These are phyloP conservation scores for Andrena fulva DNA, from an alignment of 2,888 invertebrate species.

Conservation along the genomic window DNA sequence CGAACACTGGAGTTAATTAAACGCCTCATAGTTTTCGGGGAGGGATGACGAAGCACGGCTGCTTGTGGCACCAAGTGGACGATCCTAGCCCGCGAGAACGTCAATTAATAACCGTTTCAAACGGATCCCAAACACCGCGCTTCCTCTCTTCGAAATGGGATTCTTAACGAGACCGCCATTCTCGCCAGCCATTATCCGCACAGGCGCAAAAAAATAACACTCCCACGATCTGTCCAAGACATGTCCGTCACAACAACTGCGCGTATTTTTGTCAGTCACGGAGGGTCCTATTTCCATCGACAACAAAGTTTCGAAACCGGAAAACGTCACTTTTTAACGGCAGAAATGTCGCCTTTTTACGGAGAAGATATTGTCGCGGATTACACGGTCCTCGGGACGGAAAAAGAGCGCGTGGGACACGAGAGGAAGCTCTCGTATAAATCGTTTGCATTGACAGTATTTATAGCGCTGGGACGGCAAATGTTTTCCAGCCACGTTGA, in stretches of 20 bases:
- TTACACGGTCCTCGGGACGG: constrained; percentile 4
- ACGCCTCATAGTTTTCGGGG: constrained; percentile 78
- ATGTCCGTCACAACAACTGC: not conserved
- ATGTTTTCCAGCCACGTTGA: constrained; percentile 60
- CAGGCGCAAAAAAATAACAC: no score
- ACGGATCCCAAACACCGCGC: constrained; percentile 52
- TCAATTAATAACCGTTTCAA: constrained; percentile 76
- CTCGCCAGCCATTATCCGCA: not conserved
- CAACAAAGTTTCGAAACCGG: not conserved
- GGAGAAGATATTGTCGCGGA: constrained; percentile 27
- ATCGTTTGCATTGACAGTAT: constrained; percentile 65
- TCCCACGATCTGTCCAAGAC: not conserved
- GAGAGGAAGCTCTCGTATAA: constrained; percentile 57
- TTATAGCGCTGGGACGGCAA: constrained; percentile 51
- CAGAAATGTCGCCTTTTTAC: not conserved
- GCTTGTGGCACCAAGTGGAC: constrained; percentile 80
- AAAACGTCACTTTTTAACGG: no score
- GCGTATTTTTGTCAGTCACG: not conserved
- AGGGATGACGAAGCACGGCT: constrained; percentile 73
- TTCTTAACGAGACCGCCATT: not conserved
- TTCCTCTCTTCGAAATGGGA: not conserved
- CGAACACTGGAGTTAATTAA: constrained; percentile 77
- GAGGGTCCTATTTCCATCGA: not conserved
- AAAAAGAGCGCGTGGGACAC: constrained; percentile 17
- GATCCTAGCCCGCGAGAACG: constrained; percentile 67